phyloP scores from a whole-genome alignment of 2,888 invertebrate genomes.

The Phasia obesa region DNA sequence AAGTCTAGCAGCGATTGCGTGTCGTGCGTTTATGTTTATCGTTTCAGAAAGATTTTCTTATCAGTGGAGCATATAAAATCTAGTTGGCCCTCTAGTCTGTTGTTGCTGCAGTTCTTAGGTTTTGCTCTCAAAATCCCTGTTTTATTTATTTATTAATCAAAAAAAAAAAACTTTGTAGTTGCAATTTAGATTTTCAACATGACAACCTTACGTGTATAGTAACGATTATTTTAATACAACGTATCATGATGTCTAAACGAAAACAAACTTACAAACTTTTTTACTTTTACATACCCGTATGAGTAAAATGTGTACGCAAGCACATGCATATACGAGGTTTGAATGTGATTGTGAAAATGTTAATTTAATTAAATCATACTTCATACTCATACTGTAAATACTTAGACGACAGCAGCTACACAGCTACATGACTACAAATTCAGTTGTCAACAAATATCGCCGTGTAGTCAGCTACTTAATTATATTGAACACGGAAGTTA shows the following conservation, averaged over 20 bases:
- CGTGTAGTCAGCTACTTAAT: too few relatives aligned
- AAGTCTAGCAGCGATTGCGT: constrained; percentile 50
- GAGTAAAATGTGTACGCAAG: not conserved
- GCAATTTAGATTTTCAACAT: constrained; percentile 46
- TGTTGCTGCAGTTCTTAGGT: constrained; percentile 23
- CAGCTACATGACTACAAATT: too few relatives aligned
- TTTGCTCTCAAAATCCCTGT: constrained; percentile 44
- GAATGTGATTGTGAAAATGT: too few relatives aligned
- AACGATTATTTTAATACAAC: constrained; percentile 57
- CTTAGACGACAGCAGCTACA: too few relatives aligned
- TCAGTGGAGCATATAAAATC: constrained; percentile 67
- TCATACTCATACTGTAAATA: too few relatives aligned
- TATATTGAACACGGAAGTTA: too few relatives aligned
- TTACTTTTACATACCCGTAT: not conserved
- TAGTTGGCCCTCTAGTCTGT: constrained; percentile 62
- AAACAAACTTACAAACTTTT: constrained; percentile 1
- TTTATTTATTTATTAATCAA: constrained; percentile 24
- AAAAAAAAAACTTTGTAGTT: constrained; percentile 6
- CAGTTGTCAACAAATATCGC: too few relatives aligned
- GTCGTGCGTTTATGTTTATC: not conserved
- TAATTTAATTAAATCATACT: too few relatives aligned
- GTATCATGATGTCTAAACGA: constrained; percentile 32
- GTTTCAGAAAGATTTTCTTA: constrained; percentile 42
- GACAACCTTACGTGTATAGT: constrained; percentile 65
- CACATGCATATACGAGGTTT: constrained; percentile 22